Percentiles rank a stretch among this genome's conserved stretches.
These are phyloP conservation scores for Recurvirostra avosetta DNA, from an alignment of 2,113 vertebrate species.

Conservation along the genomic window DNA sequence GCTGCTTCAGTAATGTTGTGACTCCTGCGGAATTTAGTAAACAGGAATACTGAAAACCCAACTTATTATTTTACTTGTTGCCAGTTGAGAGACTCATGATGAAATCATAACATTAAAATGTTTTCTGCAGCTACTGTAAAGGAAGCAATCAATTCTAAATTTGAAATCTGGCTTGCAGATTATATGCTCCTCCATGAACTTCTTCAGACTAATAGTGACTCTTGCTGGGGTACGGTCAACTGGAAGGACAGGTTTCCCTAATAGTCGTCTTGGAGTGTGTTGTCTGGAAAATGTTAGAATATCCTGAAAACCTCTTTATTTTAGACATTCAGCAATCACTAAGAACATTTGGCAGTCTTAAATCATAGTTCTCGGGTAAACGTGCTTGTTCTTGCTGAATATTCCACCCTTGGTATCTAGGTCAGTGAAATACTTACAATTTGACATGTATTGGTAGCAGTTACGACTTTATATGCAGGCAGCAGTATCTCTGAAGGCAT, in stretches of 20 bases:
- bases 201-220: constrained; percentile 45
- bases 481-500: neutral
- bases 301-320: neutral
- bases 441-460: neutral
- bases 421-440: neutral
- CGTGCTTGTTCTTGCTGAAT: neutral
- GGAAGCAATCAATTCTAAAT: constrained; percentile 51
- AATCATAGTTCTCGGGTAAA: neutral
- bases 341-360: neutral
- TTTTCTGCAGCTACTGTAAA: constrained; percentile 40
- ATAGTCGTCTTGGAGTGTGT: neutral
- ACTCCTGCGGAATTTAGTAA: constrained; percentile 38
- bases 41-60: constrained; percentile 56
- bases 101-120: constrained; percentile 60
- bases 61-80: constrained; percentile 48
- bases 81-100: constrained; percentile 40
- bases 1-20: neutral
- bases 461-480: neutral
- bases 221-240: constrained; percentile 11
- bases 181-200: constrained; percentile 22
- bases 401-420: neutral
- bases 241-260: constrained; percentile 42
- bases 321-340: neutral
- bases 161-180: constrained; percentile 41
- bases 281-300: constrained; percentile 15